phyloP scores from a whole-genome alignment of 1,140 invertebrate genomes.

The Mercenaria mercenaria region DNA sequence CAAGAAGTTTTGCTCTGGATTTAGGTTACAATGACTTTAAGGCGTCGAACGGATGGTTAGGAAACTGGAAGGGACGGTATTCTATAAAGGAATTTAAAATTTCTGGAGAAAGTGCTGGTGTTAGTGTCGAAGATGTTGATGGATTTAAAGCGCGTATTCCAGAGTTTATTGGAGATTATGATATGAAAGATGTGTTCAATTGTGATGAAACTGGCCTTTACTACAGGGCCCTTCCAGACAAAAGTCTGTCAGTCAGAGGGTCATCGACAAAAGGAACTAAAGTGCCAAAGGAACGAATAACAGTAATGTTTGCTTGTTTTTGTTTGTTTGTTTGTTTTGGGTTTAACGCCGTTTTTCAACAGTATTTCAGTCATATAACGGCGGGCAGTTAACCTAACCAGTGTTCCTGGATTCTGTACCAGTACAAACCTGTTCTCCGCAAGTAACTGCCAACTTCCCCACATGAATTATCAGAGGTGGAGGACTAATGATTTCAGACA shows the following conservation, averaged over 20 bases:
- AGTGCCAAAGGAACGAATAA: constrained; percentile 71
- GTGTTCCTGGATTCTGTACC: too few species aligned
- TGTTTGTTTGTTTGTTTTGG: too few species aligned
- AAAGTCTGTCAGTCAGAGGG: constrained; percentile 67
- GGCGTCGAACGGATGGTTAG: constrained; percentile 82
- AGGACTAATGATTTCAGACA: too few species aligned
- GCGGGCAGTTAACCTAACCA: too few species aligned
- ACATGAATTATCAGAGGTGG: too few species aligned
- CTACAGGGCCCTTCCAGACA: constrained; percentile 68
- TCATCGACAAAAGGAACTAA: constrained; percentile 60
- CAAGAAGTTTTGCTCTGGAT: constrained; percentile 62
- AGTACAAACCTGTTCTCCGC: too few species aligned
- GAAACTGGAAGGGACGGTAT: constrained; percentile 74
- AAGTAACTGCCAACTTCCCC: too few species aligned
- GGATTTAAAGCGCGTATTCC: constrained; percentile 6
- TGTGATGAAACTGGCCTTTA: constrained; percentile 75
- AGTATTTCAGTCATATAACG: too few species aligned
- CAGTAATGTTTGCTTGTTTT: constrained; percentile 66
- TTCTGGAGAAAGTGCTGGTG: constrained; percentile 63
- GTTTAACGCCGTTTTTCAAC: too few species aligned
- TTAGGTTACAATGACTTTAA: constrained; percentile 80
- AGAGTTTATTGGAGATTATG: constrained; percentile 18
- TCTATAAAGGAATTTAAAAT: constrained; percentile 57
- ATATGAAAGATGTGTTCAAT: constrained; percentile 67
- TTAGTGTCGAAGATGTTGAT: constrained; percentile 15